Conservation (phyloP, 2,888 invertebrate species). For the Metopia argyrocephala region DNA sequence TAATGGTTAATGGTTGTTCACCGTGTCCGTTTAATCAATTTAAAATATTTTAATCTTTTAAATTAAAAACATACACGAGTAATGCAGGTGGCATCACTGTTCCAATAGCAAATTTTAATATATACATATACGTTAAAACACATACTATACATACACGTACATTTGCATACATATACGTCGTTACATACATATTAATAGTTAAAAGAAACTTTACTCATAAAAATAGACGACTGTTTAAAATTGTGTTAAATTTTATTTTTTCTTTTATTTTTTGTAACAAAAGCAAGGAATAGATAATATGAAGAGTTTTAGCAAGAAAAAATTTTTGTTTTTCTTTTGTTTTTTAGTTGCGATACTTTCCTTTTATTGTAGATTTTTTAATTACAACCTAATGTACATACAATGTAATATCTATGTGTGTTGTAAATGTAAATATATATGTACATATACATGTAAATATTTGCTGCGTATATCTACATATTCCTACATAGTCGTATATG, state of each 20-base stretch:
- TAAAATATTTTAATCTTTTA: too few species aligned
- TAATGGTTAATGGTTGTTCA: too few species aligned
- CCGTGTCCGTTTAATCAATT: too few species aligned
- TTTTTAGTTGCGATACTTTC: conserved; percentile 19
- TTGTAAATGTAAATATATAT: conserved; percentile 19
- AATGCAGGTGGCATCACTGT: neutral
- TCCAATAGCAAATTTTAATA: neutral
- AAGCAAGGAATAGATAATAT: conserved; percentile 49
- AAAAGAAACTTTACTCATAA: conserved; percentile 67
- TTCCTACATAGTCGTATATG: neutral
- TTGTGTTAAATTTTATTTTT: conserved; percentile 59
- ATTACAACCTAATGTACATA: conserved; percentile 58
- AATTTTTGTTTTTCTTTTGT: conserved; percentile 31
- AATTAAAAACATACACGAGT: too few species aligned
- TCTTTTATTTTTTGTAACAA: conserved; percentile 39
- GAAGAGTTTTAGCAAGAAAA: conserved; percentile 35
- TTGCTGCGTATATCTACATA: conserved; percentile 2
- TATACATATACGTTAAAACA: neutral
- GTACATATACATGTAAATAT: neutral
- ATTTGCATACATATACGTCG: too few species aligned
- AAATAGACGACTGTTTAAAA: conserved; percentile 67
- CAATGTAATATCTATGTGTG: too few species aligned
- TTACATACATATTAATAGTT: conserved; percentile 29
- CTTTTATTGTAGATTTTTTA: conserved; percentile 44
- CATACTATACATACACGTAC: neutral